Conservation (phyloP, 2,113 vertebrate genomes). For the Saiga tatarica region DNA sequence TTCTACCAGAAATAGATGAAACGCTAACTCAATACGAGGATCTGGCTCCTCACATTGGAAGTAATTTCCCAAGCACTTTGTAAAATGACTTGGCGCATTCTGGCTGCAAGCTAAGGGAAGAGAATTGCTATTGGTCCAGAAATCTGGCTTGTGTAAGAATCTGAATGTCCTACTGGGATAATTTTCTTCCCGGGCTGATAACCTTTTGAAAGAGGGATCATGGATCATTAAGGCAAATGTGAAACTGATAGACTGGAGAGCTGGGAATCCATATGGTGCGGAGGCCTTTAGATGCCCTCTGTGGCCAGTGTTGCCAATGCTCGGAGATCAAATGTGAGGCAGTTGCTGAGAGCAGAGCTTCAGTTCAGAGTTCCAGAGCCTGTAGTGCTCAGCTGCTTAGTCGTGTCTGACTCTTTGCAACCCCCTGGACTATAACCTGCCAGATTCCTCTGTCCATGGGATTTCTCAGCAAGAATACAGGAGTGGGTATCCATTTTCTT, state of each 20-base stretch:
- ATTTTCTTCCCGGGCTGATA: slow-evolving; percentile 38
- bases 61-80: slow-evolving; percentile 69
- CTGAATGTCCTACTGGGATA: slow-evolving; percentile 29
- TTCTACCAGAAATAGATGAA: slow-evolving; percentile 64
- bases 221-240: slow-evolving; percentile 51
- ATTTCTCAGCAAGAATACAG: background rate
- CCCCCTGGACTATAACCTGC: background rate
- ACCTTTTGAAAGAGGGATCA: slow-evolving; percentile 34
- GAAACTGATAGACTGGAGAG: background rate
- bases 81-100: slow-evolving; percentile 51
- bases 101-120: slow-evolving; percentile 32
- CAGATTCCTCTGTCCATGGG: background rate
- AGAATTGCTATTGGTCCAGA: slow-evolving; percentile 32
- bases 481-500: background rate
- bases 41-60: slow-evolving; percentile 53
- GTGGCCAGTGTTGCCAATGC: background rate
- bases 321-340: background rate
- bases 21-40: slow-evolving; percentile 56
- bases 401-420: background rate
- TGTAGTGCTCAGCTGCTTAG: background rate
- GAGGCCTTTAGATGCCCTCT: slow-evolving; percentile 14
- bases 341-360: background rate
- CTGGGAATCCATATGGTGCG: slow-evolving; percentile 12
- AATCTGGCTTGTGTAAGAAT: slow-evolving; percentile 19
- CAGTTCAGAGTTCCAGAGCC: background rate